Conservation (phyloP, 2,888 invertebrate genomes). For the Nesidiocoris tenuis region DNA sequence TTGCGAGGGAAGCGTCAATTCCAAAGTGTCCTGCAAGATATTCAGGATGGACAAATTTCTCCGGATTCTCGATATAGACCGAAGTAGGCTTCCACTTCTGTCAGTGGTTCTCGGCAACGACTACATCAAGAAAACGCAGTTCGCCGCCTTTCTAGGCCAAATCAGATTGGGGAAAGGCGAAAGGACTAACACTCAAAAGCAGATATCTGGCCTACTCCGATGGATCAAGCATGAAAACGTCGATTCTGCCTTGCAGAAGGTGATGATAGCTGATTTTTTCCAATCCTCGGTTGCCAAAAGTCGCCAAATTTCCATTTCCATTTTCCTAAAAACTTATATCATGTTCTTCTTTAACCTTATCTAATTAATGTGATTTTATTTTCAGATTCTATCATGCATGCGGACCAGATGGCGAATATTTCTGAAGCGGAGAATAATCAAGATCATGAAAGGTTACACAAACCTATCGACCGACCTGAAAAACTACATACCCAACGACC, state of each 20-base stretch:
- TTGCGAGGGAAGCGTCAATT: conserved; percentile 54
- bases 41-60: conserved; percentile 72
- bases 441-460: conserved; percentile 66
- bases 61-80: conserved; percentile 64
- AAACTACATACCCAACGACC: conserved; percentile 41
- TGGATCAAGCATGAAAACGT: conserved; percentile 75
- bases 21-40: conserved; percentile 66
- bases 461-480: conserved; percentile 42
- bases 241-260: conserved; percentile 66
- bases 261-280: too few relatives aligned
- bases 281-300: too few relatives aligned
- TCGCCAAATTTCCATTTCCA: too few relatives aligned
- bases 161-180: conserved; percentile 62
- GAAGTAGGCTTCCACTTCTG: conserved; percentile 71
- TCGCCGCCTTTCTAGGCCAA: conserved; percentile 69
- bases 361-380: too few relatives aligned
- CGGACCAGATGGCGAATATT: conserved; percentile 60
- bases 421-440: conserved; percentile 62
- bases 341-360: too few relatives aligned
- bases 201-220: conserved; percentile 68
- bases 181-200: conserved; percentile 62
- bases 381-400: conserved; percentile 62
- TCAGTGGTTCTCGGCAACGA: conserved; percentile 88
- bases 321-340: too few relatives aligned
- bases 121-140: conserved; percentile 69